Base-by-base conservation (phyloP, 2,888 invertebrate species). In the Geophilus truncorum region DNA sequence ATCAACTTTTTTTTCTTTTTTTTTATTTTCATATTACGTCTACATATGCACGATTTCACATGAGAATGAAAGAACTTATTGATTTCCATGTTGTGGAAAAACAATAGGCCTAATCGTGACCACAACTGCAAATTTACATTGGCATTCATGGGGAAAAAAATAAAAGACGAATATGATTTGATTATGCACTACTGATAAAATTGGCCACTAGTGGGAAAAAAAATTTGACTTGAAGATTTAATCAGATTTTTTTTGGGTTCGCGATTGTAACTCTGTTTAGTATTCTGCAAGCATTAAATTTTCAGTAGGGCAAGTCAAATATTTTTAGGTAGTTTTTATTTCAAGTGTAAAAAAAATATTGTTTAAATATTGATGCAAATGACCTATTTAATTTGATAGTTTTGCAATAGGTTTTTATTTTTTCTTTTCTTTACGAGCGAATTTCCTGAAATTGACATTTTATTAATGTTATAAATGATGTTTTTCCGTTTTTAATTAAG, bases 1-100 rank as follows among this genome's bases (percentile, higher is more conserved):
- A 18, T 21, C 5, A 18, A 51, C 6, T 15, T n/a, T 51, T 40
- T 18, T 51, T 7, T 18, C n/a, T 51, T n/a, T 51, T 7, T 51
- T 18, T 51, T 51, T 51, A 18, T 51, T 51, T 18, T 51, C 18
- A 18, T 51, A 4, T 40, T 18, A 21, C 57, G 9, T n/a, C 5
- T 70, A 70, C 18, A 28, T 15, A 70, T 70, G 70, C 70, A 70
- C 70, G 70, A 70, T 70, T 70, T 23, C 70, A 70, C 70, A 70
- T 5, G 70, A 70, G 70, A 70, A 70, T 70, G 28, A 18, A 25
- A 28, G 5, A 25, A n/a, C n/a, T 10, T 70, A 70, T 70, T 70
- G 70, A 70, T 70, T 70, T 70, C 10, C 70, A 28, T 70, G 70
- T 28, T 25, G 28, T 70, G 28, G 70, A 28, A 70, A 70, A 25